Evolutionary conservation across 2,113 vertebrate species (phyloP).

Genomic region (Ptychochromis oligacanthus): DNA sequence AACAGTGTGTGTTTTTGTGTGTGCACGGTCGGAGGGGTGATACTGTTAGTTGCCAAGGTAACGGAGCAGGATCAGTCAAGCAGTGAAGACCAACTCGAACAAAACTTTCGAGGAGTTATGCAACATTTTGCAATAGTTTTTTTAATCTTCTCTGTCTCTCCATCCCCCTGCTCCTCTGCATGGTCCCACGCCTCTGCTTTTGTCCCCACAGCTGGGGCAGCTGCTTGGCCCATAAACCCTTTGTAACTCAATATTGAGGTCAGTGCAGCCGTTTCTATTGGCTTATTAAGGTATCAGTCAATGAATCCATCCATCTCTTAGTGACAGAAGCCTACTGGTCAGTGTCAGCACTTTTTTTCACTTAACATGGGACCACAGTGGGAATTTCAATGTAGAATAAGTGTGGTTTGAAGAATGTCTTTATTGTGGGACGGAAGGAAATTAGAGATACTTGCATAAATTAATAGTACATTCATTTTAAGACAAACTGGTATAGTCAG

Average conservation of each 20-base stretch:
- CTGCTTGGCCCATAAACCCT: slow-evolving; percentile 28
- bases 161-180: neutral
- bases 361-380: neutral
- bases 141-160: neutral
- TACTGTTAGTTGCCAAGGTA: slow-evolving; percentile 43
- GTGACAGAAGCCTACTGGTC: neutral
- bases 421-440: neutral
- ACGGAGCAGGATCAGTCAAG: slow-evolving; percentile 38
- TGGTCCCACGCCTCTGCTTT: slow-evolving; percentile 9
- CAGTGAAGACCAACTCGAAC: neutral
- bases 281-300: slow-evolving; percentile 50
- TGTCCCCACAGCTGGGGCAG: slow-evolving; percentile 43
- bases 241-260: slow-evolving; percentile 58
- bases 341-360: neutral
- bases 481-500: neutral
- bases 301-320: slow-evolving; percentile 47
- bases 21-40: neutral
- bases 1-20: neutral
- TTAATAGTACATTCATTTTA: neutral
- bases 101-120: neutral
- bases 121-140: slow-evolving; percentile 20
- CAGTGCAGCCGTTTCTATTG: slow-evolving; percentile 35
- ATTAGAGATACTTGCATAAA: neutral
- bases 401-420: neutral
- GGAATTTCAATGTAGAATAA: neutral